Conservation (phyloP, 1,140 invertebrate species). For the Papilio polytes region DNA sequence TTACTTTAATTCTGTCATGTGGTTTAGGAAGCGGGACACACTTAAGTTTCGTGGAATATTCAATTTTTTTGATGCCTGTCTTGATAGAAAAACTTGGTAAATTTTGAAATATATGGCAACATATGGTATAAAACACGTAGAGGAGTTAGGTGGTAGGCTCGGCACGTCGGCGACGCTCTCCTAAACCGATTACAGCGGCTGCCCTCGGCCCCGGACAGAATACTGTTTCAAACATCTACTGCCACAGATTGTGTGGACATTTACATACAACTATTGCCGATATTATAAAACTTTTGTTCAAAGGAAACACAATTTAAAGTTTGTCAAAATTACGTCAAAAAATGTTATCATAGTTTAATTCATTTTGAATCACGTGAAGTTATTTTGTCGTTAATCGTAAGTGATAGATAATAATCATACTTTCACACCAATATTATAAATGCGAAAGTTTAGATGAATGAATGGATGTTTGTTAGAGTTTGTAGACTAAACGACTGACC, state of each 20-base stretch:
- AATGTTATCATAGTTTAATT: no score
- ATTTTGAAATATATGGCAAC: slow-evolving; percentile 10
- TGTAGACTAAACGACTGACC: no score
- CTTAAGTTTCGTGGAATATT: no score
- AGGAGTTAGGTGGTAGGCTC: slow-evolving; percentile 48
- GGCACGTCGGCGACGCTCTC: slow-evolving; percentile 55
- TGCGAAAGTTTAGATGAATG: no score
- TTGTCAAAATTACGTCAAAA: no score
- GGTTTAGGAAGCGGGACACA: no score
- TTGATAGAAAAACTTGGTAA: neutral
- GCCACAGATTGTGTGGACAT: slow-evolving; percentile 48
- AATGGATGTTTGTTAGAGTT: no score
- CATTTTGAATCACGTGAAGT: no score
- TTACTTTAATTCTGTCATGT: no score
- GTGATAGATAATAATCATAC: no score
- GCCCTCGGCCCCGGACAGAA: slow-evolving; percentile 51
- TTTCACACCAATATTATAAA: no score
- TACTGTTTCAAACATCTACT: slow-evolving; percentile 63
- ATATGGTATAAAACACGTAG: slow-evolving; percentile 33
- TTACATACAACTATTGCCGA: slow-evolving; percentile 44
- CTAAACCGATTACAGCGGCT: slow-evolving; percentile 63
- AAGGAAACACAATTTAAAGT: neutral
- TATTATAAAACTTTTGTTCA: slow-evolving; percentile 35
- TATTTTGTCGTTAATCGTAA: no score
- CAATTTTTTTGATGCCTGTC: neutral